Percentiles rank a stretch among this genome's conserved stretches.
These are phyloP conservation scores for Zeus faber DNA, from an alignment of 2,113 vertebrate genomes.

Conservation along the genomic window DNA sequence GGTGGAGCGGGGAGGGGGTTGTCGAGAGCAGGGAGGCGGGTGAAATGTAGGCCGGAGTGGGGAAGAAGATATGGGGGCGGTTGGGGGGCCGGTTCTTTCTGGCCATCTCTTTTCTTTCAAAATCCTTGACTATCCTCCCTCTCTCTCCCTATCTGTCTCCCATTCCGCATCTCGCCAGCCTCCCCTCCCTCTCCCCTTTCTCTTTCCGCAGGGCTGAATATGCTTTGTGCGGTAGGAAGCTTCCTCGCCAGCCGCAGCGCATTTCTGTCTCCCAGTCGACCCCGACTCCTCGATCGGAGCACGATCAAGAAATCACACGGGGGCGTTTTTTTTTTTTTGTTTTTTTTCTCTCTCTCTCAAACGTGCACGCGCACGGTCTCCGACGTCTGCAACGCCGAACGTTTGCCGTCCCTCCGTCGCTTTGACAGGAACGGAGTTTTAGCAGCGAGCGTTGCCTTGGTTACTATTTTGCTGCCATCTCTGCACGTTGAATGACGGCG, in stretches of 20 bases:
- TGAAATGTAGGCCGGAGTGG: background rate
- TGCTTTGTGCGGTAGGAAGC: slow-evolving; percentile 32
- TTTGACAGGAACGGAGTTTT: slow-evolving; percentile 39
- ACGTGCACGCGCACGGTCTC: background rate
- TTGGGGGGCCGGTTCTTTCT: background rate
- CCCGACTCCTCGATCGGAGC: slow-evolving; percentile 25
- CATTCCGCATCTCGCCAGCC: no score
- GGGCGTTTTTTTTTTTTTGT: slow-evolving; percentile 1
- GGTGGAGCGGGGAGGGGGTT: background rate
- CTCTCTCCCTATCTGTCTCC: background rate
- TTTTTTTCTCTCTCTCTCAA: background rate
- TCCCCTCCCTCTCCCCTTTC: no score
- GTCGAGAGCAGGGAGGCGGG: background rate
- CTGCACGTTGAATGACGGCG: slow-evolving; percentile 25
- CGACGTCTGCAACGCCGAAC: slow-evolving; percentile 8
- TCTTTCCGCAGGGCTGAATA: slow-evolving; percentile 1
- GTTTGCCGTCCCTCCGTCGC: slow-evolving; percentile 31
- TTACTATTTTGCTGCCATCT: slow-evolving; percentile 56
- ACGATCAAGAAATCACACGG: slow-evolving; percentile 24
- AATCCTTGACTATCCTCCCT: background rate
- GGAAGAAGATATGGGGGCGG: background rate
- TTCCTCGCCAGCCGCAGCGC: slow-evolving; percentile 18
- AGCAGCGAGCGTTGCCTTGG: slow-evolving; percentile 61
- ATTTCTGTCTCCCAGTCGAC: slow-evolving; percentile 36
- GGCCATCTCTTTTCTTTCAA: background rate